Evolutionary conservation across 1,140 invertebrate species (phyloP).

Genomic region (Polypedilum vanderplanki): DNA sequence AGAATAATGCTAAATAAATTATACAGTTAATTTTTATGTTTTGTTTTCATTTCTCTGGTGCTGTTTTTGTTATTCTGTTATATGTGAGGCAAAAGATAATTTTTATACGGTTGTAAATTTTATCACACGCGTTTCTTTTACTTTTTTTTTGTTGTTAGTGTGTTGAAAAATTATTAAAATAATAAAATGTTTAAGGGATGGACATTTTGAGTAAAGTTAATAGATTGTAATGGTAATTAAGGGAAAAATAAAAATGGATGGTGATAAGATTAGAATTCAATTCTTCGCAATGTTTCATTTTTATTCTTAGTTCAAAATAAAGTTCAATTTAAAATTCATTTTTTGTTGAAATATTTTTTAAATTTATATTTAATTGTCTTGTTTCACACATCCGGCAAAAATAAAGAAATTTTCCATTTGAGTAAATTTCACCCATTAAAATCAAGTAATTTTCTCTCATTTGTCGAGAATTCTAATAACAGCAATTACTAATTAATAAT

Average conservation of each 20-base stretch:
- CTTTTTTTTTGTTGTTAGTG: not conserved
- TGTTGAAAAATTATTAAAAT: not conserved
- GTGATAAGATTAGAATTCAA: too few species aligned
- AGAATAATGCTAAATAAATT: conserved; percentile 15
- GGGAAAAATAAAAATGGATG: too few species aligned
- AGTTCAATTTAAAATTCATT: too few species aligned
- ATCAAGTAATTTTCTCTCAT: not conserved
- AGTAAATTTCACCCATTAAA: not conserved
- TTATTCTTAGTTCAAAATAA: too few species aligned
- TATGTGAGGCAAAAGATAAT: not conserved
- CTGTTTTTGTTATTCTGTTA: not conserved
- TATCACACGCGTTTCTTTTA: too few species aligned
- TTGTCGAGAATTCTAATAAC: not conserved
- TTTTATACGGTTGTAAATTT: not conserved
- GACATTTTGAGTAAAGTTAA: too few species aligned
- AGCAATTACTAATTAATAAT: conserved; percentile 22
- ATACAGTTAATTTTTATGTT: conserved; percentile 28
- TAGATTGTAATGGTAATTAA: too few species aligned
- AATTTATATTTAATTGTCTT: too few species aligned
- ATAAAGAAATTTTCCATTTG: not conserved
- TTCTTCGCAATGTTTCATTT: too few species aligned
- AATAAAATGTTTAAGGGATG: not conserved
- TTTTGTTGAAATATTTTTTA: too few species aligned
- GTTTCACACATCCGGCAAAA: too few species aligned
- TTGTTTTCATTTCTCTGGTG: conserved; percentile 4